A percentile compares a stretch with the other conserved stretches of the same genome.
Evolutionary conservation across 2,113 vertebrate species (phyloP).

Genomic region (Pristiophorus japonicus): DNA sequence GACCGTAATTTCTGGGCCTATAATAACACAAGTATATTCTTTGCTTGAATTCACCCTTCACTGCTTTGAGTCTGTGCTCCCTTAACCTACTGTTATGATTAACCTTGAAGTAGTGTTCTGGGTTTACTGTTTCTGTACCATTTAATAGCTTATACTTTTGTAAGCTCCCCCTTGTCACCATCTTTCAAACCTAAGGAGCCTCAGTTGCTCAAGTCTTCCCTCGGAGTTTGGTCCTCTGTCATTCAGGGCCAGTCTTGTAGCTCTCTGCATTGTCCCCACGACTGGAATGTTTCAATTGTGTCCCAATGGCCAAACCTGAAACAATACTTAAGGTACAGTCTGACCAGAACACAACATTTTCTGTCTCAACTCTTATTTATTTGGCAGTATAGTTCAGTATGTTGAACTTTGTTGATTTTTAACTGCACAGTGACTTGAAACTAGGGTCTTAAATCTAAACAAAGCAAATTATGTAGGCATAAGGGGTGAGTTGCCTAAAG

Average conservation of each 20-base stretch:
- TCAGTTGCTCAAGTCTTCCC: background rate
- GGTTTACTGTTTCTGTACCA: background rate
- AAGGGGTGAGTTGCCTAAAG: no score
- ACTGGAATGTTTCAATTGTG: background rate
- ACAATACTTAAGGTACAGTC: background rate
- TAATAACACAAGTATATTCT: background rate
- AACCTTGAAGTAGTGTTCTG: background rate
- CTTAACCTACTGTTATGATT: background rate
- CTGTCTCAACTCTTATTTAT: conserved; percentile 4
- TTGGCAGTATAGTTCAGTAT: conserved; percentile 13
- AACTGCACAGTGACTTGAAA: background rate
- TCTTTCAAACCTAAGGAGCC: background rate
- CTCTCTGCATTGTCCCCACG: background rate
- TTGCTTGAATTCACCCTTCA: background rate
- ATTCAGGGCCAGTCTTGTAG: background rate
- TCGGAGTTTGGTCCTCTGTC: background rate
- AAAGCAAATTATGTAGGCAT: no score
- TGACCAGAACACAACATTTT: conserved; percentile 13
- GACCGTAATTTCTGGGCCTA: no score
- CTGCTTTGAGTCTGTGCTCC: no score
- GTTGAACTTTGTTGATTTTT: background rate
- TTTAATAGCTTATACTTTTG: background rate
- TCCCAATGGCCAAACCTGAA: background rate
- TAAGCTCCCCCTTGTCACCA: background rate
- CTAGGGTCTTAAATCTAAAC: no score